These are phyloP conservation scores for Saiga tatarica DNA, from an alignment of 2,113 vertebrate species.

Conservation along the genomic window DNA sequence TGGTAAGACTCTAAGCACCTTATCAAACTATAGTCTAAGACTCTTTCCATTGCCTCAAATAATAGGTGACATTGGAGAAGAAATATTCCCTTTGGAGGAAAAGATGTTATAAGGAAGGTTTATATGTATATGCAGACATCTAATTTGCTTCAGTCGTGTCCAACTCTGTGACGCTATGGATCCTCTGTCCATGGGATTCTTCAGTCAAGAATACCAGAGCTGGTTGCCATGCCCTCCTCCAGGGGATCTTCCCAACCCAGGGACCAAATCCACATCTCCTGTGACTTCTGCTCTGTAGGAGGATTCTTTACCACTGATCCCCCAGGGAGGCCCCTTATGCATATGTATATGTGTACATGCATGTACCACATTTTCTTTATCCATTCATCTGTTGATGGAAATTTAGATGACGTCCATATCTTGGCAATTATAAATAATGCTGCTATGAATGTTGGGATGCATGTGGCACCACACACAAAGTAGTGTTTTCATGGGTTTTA, in stretches of 20 bases:
- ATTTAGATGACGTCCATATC: not conserved
- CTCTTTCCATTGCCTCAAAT: not conserved
- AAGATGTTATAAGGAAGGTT: not conserved
- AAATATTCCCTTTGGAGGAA: not conserved
- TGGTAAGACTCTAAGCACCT: not conserved
- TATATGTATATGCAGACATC: not conserved
- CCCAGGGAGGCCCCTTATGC: not conserved
- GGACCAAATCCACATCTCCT: not conserved
- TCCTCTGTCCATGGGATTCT: not conserved
- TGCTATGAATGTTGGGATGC: not conserved
- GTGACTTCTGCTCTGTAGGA: not conserved
- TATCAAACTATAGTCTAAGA: not conserved
- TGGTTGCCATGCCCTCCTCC: not conserved
- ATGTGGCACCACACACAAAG: not conserved
- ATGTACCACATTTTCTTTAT: not conserved
- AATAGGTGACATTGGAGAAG: not conserved
- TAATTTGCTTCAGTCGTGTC: not conserved
- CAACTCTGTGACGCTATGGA: not conserved
- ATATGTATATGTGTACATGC: not conserved
- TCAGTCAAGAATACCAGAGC: not conserved
- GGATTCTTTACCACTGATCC: not conserved
- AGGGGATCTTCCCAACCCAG: not conserved
- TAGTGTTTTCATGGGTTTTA: not conserved
- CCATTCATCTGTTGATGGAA: not conserved
- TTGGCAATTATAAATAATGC: not conserved